Conservation (phyloP, 1,140 invertebrate genomes). For the Orius laevigatus region DNA sequence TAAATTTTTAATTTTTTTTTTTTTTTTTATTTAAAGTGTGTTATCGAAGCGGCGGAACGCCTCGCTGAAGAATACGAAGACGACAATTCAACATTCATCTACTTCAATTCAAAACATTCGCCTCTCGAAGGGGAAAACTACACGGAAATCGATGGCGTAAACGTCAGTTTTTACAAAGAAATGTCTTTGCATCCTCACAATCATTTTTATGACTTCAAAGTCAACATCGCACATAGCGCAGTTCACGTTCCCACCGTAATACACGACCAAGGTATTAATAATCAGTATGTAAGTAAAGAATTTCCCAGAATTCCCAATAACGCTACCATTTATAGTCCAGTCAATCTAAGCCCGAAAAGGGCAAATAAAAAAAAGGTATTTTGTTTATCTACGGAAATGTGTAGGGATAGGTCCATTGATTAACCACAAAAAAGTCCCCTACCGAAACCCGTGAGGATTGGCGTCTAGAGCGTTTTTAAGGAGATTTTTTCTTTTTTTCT, state of each 20-base stretch:
- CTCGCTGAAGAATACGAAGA: conserved; percentile 37
- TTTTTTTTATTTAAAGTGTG: conserved; percentile 36
- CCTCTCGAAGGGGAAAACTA: conserved; percentile 5
- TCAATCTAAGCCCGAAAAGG: too few species aligned
- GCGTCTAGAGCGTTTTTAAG: too few species aligned
- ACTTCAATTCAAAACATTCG: conserved; percentile 57
- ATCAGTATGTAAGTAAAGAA: too few species aligned
- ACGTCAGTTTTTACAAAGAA: conserved; percentile 18
- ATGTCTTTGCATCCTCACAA: conserved; percentile 49
- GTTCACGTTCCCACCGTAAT: conserved; percentile 91
- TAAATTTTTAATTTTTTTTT: neutral
- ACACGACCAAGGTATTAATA: conserved; percentile 43
- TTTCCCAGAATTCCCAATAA: too few species aligned
- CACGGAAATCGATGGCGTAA: neutral
- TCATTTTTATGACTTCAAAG: conserved; percentile 69
- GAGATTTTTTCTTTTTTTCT: too few species aligned
- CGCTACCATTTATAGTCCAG: too few species aligned
- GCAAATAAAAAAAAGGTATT: too few species aligned
- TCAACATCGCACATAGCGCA: conserved; percentile 68
- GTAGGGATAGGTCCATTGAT: too few species aligned
- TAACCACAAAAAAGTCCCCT: too few species aligned
- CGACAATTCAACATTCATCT: conserved; percentile 31
- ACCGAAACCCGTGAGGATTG: too few species aligned
- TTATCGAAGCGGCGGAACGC: conserved; percentile 47
- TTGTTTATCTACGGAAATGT: too few species aligned